phyloP scores from a whole-genome alignment of 2,797 vertebrate species.

The Micromesistius poutassou region DNA sequence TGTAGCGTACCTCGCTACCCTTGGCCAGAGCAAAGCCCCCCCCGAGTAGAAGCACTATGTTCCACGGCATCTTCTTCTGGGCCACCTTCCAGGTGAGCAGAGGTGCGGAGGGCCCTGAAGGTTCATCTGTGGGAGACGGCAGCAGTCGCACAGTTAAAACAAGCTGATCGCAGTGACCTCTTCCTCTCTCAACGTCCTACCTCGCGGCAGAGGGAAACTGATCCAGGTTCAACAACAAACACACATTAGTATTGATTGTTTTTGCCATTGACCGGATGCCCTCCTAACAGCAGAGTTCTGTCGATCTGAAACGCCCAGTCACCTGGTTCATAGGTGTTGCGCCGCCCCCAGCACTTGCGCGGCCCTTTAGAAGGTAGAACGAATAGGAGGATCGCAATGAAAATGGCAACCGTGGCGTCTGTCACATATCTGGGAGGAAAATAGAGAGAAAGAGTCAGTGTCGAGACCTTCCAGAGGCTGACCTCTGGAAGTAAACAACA shows the following conservation, averaged over 20 bases:
- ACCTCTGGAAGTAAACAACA: neutral
- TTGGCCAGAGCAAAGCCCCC: conserved; percentile 95
- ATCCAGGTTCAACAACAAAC: too few relatives aligned
- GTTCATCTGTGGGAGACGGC: conserved; percentile 7
- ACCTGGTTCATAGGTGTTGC: conserved; percentile 74
- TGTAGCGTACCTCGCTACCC: conserved; percentile 84
- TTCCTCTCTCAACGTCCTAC: neutral
- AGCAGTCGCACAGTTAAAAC: neutral
- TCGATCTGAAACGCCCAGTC: conserved; percentile 26
- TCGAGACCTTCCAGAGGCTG: neutral
- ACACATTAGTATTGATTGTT: neutral
- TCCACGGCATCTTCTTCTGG: conserved; percentile 93
- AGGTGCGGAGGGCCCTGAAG: conserved; percentile 55
- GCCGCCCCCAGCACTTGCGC: conserved; percentile 64
- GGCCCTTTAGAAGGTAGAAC: conserved; percentile 85
- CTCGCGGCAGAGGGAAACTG: neutral
- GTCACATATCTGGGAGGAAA: conserved; percentile 79
- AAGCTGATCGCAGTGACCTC: neutral
- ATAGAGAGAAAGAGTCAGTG: neutral
- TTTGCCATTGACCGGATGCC: too few relatives aligned
- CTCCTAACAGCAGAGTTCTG: too few relatives aligned
- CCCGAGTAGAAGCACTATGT: conserved; percentile 90
- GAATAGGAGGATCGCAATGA: conserved; percentile 84
- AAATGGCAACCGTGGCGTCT: conserved; percentile 84
- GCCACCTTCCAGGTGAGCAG: conserved; percentile 87